Evolutionary conservation across 2,888 invertebrate genomes (phyloP).

Genomic region (Pristionchus maxplancki): DNA sequence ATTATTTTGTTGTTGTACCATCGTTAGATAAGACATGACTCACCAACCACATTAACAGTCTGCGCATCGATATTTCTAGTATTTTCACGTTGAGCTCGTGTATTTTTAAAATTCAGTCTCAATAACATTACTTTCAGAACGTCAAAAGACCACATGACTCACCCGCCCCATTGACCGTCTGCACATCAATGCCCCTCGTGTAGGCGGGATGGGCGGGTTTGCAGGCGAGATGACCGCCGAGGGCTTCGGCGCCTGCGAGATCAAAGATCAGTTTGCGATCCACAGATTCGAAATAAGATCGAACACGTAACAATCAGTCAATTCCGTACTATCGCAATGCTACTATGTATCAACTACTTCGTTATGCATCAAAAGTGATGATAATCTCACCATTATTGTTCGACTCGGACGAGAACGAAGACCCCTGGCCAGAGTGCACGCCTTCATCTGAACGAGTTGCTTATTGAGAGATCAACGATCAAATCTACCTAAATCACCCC

Average conservation of each 20-base stretch:
- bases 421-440: slow-evolving; percentile 68
- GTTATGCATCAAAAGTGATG: not conserved
- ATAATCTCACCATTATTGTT: slow-evolving; percentile 58
- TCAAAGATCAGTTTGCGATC: not conserved
- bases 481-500: not conserved
- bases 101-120: too few relatives aligned
- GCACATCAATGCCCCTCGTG: slow-evolving; percentile 84
- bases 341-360: not conserved
- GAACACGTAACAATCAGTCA: too few relatives aligned
- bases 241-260: not conserved
- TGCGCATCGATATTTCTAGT: too few relatives aligned
- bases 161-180: slow-evolving; percentile 81
- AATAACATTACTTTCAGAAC: too few relatives aligned
- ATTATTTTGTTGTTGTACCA: too few relatives aligned
- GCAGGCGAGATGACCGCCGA: slow-evolving; percentile 28
- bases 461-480: not conserved
- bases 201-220: slow-evolving; percentile 80
- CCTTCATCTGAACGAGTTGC: slow-evolving; percentile 66
- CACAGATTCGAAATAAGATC: too few relatives aligned
- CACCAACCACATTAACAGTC: too few relatives aligned
- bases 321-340: too few relatives aligned
- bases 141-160: too few relatives aligned
- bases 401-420: slow-evolving; percentile 67
- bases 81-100: too few relatives aligned
- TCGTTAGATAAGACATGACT: too few relatives aligned